Percentiles rank a stretch among this genome's conserved stretches.
These are phyloP conservation scores for Tragelaphus oryx DNA, from an alignment of 2,797 vertebrate species.

Conservation along the genomic window DNA sequence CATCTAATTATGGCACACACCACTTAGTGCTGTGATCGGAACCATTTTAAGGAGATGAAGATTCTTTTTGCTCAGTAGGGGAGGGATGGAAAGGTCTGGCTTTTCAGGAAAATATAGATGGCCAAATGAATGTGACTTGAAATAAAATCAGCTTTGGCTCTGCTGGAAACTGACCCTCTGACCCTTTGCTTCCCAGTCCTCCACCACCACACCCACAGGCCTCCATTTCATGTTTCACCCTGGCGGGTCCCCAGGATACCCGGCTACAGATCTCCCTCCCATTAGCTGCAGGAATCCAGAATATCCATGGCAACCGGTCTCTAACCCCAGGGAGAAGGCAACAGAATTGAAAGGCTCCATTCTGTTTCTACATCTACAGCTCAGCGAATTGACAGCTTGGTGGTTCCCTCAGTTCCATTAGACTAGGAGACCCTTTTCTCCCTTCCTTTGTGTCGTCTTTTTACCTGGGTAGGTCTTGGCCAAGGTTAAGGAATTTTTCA, in stretches of 20 bases:
- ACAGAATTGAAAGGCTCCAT: constrained; percentile 89
- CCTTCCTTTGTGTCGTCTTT: constrained; percentile 72
- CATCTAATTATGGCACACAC: constrained; percentile 54
- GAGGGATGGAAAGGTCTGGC: constrained; percentile 34
- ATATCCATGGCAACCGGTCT: constrained; percentile 98
- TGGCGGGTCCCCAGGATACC: constrained; percentile 85
- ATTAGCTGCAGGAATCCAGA: constrained; percentile 93
- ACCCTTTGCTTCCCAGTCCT: constrained; percentile 84
- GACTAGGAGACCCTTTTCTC: constrained; percentile 64
- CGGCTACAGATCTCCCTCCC: constrained; percentile 90
- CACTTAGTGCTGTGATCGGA: neutral
- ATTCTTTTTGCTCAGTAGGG: constrained; percentile 21
- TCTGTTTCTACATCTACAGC: constrained; percentile 89
- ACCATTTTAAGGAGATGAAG: constrained; percentile 67
- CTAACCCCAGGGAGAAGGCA: constrained; percentile 92
- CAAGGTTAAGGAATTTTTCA: neutral
- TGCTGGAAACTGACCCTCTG: constrained; percentile 72
- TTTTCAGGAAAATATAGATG: constrained; percentile 47
- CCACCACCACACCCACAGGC: constrained; percentile 81
- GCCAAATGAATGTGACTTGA: constrained; percentile 74
- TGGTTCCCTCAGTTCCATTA: constrained; percentile 66
- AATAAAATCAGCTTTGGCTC: constrained; percentile 66
- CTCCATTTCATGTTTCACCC: constrained; percentile 83
- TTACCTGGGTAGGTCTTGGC: constrained; percentile 22
- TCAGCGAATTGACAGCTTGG: constrained; percentile 85